Evolutionary conservation across 2,888 invertebrate species (phyloP).

Genomic region (Tipula helvola): DNA sequence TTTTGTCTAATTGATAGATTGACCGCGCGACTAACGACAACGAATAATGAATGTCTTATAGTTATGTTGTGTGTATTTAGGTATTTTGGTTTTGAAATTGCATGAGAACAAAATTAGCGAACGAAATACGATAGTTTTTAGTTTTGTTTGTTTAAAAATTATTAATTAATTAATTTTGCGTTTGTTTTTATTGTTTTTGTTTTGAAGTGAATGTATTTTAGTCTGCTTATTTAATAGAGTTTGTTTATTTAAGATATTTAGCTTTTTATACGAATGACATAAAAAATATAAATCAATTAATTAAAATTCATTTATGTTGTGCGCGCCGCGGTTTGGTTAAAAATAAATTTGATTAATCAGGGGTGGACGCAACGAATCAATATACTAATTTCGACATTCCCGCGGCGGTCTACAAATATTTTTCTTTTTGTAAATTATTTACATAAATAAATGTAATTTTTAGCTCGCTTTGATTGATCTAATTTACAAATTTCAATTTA

Average conservation of each 20-base stretch:
- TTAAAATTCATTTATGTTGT: not conserved
- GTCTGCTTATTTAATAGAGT: not conserved
- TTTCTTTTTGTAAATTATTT: not conserved
- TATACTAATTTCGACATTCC: not conserved
- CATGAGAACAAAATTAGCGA: not conserved
- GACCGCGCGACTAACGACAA: not conserved
- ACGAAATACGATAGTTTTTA: not conserved
- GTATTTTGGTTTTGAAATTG: not conserved
- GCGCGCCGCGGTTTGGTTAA: not conserved
- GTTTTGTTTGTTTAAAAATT: not conserved
- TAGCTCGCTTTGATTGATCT: not conserved
- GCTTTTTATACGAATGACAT: not conserved
- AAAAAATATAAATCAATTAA: not conserved
- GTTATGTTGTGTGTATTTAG: not conserved
- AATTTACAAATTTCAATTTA: not conserved
- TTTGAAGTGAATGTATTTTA: not conserved
- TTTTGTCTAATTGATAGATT: not conserved
- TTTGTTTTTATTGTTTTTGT: not conserved
- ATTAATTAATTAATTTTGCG: not conserved
- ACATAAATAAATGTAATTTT: not conserved
- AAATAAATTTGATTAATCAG: not conserved
- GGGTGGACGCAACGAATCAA: not conserved
- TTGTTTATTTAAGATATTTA: not conserved
- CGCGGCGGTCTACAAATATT: not conserved
- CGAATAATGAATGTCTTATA: not conserved